Conservation (phyloP, 2,797 vertebrate genomes). For the Rhinella marina region DNA sequence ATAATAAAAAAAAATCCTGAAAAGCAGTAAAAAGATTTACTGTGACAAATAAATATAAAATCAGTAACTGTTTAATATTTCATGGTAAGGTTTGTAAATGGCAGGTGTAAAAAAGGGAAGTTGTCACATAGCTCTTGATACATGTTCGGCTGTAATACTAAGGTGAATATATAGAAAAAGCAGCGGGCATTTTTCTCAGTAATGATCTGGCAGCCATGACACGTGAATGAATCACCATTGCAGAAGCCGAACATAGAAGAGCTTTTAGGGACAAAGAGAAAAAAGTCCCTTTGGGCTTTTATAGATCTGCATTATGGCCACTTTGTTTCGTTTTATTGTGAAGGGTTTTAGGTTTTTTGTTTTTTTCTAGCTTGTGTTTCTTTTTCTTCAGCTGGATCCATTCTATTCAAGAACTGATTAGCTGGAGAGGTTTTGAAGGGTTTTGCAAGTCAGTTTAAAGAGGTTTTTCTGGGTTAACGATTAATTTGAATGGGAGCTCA, state of each 20-base stretch:
- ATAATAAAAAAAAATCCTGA: neutral
- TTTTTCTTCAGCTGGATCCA: neutral
- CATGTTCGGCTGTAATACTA: neutral
- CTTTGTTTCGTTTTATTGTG: neutral
- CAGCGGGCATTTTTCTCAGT: conserved; percentile 13
- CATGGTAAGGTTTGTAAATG: conserved; percentile 4
- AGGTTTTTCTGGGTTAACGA: too few species aligned
- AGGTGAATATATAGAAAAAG: conserved; percentile 29
- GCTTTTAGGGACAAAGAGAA: neutral
- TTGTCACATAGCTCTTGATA: conserved; percentile 17
- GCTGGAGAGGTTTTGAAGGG: too few species aligned
- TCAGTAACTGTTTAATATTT: conserved; percentile 23
- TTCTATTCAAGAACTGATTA: neutral
- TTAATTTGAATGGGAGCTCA: too few species aligned
- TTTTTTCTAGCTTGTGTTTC: neutral
- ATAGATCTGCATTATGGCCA: neutral
- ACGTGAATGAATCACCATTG: conserved; percentile 18
- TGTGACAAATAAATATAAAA: conserved; percentile 12
- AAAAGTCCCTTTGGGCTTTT: conserved; percentile 6
- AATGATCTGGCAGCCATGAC: conserved; percentile 26
- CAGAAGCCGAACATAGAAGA: neutral
- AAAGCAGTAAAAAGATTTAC: neutral
- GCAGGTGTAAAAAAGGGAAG: neutral
- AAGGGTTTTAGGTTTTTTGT: neutral
- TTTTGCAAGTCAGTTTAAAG: too few species aligned